A percentile compares a stretch with the other conserved stretches of the same genome.
Conservation (phyloP, 2,113 vertebrate species). For the Percina caprodes region DNA sequence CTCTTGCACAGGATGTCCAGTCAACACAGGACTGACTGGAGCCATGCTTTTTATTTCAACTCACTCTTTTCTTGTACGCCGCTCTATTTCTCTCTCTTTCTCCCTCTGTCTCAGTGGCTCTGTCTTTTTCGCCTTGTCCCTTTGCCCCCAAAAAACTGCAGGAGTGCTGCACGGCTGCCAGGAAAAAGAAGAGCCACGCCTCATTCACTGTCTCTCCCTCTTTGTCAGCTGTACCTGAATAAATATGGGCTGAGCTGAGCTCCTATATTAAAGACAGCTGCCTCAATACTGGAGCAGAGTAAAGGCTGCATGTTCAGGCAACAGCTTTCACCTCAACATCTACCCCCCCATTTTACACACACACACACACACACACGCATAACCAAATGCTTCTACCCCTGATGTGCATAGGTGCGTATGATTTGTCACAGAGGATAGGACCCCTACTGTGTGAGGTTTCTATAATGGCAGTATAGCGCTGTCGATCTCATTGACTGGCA, state of each 20-base stretch:
- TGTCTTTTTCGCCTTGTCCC: conserved; percentile 74
- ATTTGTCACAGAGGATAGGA: conserved; percentile 57
- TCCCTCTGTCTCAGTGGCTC: conserved; percentile 42
- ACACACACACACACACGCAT: conserved; percentile 26
- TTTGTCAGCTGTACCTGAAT: conserved; percentile 82
- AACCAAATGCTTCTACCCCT: conserved; percentile 45
- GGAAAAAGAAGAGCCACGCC: conserved; percentile 76
- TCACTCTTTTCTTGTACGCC: conserved; percentile 32
- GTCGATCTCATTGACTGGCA: conserved; percentile 66
- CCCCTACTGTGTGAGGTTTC: conserved; percentile 55
- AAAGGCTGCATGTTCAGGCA: conserved; percentile 67
- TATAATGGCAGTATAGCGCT: conserved; percentile 33
- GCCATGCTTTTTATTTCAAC: conserved; percentile 52
- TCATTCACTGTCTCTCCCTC: conserved; percentile 61
- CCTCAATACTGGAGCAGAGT: conserved; percentile 61
- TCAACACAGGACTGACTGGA: conserved; percentile 63
- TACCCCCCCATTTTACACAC: conserved; percentile 9
- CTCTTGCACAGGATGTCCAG: conserved; percentile 70
- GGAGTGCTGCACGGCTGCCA: conserved; percentile 73
- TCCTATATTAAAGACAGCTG: conserved; percentile 87
- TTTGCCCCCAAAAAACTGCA: conserved; percentile 76
- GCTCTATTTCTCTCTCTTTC: conserved; percentile 40
- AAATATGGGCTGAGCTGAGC: conserved; percentile 79
- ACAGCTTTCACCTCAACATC: conserved; percentile 52
- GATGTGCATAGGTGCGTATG: conserved; percentile 63